phyloP scores from a whole-genome alignment of 1,140 invertebrate genomes.

The Tetraneura akinire region DNA sequence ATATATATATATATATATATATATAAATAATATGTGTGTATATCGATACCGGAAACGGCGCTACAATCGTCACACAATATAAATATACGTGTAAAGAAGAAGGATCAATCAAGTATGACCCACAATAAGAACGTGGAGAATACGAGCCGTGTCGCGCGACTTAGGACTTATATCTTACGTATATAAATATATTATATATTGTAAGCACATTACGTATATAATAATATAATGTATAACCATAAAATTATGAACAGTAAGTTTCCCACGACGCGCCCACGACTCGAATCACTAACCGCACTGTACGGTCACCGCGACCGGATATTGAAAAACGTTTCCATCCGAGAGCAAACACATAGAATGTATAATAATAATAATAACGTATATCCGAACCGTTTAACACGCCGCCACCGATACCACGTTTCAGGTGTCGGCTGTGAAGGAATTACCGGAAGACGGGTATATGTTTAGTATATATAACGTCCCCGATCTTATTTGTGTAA shows the following conservation, averaged over 20 bases:
- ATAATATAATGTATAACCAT: too few species aligned
- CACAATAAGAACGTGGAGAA: neutral
- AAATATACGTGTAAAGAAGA: neutral
- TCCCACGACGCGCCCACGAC: constrained; percentile 40
- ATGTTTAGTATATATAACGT: too few species aligned
- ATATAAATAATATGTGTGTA: too few species aligned
- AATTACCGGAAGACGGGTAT: neutral
- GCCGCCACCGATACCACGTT: neutral
- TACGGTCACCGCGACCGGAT: constrained; percentile 30
- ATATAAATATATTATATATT: neutral
- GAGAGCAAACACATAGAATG: neutral
- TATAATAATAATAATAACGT: too few species aligned
- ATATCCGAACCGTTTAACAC: constrained; percentile 31
- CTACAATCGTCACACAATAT: neutral
- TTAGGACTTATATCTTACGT: too few species aligned
- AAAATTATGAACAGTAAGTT: neutral
- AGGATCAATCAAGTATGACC: constrained; percentile 34
- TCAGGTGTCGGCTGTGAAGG: neutral
- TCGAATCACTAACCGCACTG: constrained; percentile 41
- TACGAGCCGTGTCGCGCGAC: neutral
- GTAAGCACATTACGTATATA: neutral
- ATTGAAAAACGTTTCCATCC: constrained; percentile 34
- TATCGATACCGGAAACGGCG: constrained; percentile 29
- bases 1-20: too few species aligned
- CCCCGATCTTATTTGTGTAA: too few species aligned